Evolutionary conservation across 2,797 vertebrate genomes (phyloP), one percentile per base, ranked within the genome.

Genomic region (Mus spretus): DNA sequence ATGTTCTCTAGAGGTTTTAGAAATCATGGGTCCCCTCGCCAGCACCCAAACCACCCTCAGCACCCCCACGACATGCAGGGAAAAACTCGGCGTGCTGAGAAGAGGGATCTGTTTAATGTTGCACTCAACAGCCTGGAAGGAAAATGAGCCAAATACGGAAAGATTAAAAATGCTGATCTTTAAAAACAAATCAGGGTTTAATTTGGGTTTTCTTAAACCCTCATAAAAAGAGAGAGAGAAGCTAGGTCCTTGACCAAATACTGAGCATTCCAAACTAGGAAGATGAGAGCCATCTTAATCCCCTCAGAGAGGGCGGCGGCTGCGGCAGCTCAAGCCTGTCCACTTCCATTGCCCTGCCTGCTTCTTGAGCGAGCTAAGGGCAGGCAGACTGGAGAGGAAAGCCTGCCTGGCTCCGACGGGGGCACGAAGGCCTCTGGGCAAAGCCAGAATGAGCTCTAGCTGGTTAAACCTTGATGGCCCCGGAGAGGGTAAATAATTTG

Each of bases 121-220:
- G 89, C 80, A 57, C 91, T 67, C 89, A 84, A 93, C 26, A 97
- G 96, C 95, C 95, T 82, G 26, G 55, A 17, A 91, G 67, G 87
- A 85, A 94, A 97, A 91, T 6, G 88, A 97, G 94, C 96, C 95
- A 95, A 97, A 94, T 26, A 67, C 83, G 94, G 28, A 79, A 90
- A 97, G 96, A 98, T 98, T 93, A 97, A 94, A 95, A 94, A 97
- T 96, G 96, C 80, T 95, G 91, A 92, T 95, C 90, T 97, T 95
- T 94, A 89, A 90, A 98, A 97, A 98, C 96, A 98, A 98, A 97
- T 96, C 95, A 97, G 96, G 61, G 75, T 95, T 97, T 96, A 97
- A 97, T 97, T 97, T 95, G 94, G 95, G 91, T 95, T 98, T 97
- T 88, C 94, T 95, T 94, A 96, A 96, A 97, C 91, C 93, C 95